phyloP scores from a whole-genome alignment of 2,888 invertebrate genomes.

The Diadegma fenestrale region DNA sequence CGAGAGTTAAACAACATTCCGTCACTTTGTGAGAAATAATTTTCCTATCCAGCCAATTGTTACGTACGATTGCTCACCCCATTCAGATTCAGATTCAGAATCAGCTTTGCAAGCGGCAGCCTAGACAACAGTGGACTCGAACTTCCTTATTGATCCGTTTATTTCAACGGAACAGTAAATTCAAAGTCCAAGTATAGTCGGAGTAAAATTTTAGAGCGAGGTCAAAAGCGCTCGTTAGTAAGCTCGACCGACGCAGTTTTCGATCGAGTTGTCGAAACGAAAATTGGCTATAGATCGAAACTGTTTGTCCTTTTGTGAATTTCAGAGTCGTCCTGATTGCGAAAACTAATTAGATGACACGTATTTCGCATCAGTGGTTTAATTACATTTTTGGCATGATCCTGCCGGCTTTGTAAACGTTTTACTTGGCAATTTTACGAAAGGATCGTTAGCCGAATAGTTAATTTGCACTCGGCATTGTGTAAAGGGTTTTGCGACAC shows the following conservation, averaged over 20 bases:
- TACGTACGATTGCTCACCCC: too few species aligned
- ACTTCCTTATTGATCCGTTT: too few species aligned
- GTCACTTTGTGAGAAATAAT: too few species aligned
- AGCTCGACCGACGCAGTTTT: neutral
- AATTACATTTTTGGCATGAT: neutral
- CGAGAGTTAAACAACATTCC: too few species aligned
- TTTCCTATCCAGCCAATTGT: too few species aligned
- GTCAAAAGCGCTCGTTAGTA: neutral
- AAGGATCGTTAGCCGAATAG: neutral
- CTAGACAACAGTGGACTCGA: too few species aligned
- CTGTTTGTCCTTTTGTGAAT: neutral
- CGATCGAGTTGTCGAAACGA: neutral
- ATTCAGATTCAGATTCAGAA: too few species aligned
- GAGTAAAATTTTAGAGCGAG: neutral
- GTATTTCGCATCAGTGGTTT: neutral
- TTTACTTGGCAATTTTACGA: neutral
- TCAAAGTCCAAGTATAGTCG: neutral
- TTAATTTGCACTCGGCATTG: neutral
- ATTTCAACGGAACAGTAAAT: too few species aligned
- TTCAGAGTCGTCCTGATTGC: neutral
- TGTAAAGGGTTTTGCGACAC: neutral
- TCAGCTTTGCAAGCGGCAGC: too few species aligned
- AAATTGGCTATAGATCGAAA: neutral
- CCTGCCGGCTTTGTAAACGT: neutral
- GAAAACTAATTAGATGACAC: neutral